Percentiles rank a stretch among this genome's conserved stretches.
Evolutionary conservation across 1,140 invertebrate species (phyloP).

Genomic region (Heliconius melpomene): DNA sequence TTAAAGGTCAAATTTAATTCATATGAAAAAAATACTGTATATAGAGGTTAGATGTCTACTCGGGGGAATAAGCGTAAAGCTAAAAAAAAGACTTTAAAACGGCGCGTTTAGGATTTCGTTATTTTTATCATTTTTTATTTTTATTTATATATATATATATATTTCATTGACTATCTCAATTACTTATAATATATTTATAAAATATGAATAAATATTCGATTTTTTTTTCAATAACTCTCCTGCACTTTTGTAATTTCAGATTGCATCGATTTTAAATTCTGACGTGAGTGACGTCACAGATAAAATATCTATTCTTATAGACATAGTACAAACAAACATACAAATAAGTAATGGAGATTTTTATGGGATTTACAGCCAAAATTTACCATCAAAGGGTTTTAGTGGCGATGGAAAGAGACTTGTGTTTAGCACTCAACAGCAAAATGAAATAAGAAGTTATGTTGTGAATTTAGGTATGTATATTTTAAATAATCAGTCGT

Average conservation of each 20-base stretch:
- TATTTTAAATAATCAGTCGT: background rate
- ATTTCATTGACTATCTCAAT: no score
- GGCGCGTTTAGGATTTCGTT: no score
- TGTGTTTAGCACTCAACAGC: conserved; percentile 85
- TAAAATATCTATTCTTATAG: conserved; percentile 77
- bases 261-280: background rate
- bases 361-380: conserved; percentile 83
- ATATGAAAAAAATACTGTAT: no score
- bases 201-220: no score
- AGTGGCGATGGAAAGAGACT: conserved; percentile 83
- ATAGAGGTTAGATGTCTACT: no score
- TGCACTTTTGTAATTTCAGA: background rate
- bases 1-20: no score
- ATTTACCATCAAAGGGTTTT: conserved; percentile 84
- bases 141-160: no score
- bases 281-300: conserved; percentile 16
- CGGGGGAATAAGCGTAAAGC: no score
- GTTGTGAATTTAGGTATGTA: conserved; percentile 83
- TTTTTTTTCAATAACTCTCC: background rate
- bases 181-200: no score
- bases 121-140: no score
- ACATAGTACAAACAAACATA: conserved; percentile 77
- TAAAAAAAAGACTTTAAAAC: no score
- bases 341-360: conserved; percentile 81
- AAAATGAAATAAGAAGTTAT: conserved; percentile 83